Percentiles rank a stretch among this genome's conserved stretches.
These are phyloP conservation scores for Zingel zingel DNA, from an alignment of 2,113 vertebrate genomes.

Conservation along the genomic window DNA sequence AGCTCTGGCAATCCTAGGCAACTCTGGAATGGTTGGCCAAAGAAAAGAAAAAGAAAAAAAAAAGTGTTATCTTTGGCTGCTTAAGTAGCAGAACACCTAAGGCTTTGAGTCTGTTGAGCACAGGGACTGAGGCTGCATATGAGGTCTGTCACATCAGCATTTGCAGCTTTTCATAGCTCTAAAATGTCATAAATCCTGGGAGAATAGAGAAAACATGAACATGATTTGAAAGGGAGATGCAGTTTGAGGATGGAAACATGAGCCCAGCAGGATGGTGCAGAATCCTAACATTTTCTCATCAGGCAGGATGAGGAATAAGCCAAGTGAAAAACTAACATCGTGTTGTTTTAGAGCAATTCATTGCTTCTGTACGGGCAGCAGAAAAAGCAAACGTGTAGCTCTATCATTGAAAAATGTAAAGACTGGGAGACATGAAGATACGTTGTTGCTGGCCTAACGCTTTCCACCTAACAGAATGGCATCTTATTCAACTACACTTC, in stretches of 20 bases:
- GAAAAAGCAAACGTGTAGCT: conserved; percentile 12
- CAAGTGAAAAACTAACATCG: conserved; percentile 1
- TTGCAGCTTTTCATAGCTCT: conserved; percentile 70
- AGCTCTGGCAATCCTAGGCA: conserved; percentile 59
- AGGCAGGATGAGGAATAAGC: conserved; percentile 16
- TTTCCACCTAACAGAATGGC: not conserved
- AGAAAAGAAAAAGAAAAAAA: conserved; percentile 17
- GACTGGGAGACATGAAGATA: not conserved
- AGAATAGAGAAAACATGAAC: conserved; percentile 30
- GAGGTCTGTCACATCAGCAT: conserved; percentile 70
- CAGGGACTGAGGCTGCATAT: conserved; percentile 67
- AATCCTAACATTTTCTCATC: conserved; percentile 38
- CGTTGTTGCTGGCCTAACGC: not conserved
- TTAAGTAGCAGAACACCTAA: conserved; percentile 67
- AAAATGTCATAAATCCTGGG: conserved; percentile 62
- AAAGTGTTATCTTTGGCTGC: conserved; percentile 67
- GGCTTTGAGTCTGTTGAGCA: conserved; percentile 61
- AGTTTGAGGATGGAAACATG: conserved; percentile 42
- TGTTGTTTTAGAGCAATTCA: conserved; percentile 32
- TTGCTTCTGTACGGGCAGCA: not conserved
- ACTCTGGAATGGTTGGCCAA: conserved; percentile 34
- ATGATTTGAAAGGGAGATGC: conserved; percentile 58
- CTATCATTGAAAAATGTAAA: conserved; percentile 8
- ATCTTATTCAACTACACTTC: not conserved
- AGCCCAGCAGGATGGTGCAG: conserved; percentile 42